Evolutionary conservation across 2,113 vertebrate species (phyloP).

Genomic region (Tupaia chinensis): DNA sequence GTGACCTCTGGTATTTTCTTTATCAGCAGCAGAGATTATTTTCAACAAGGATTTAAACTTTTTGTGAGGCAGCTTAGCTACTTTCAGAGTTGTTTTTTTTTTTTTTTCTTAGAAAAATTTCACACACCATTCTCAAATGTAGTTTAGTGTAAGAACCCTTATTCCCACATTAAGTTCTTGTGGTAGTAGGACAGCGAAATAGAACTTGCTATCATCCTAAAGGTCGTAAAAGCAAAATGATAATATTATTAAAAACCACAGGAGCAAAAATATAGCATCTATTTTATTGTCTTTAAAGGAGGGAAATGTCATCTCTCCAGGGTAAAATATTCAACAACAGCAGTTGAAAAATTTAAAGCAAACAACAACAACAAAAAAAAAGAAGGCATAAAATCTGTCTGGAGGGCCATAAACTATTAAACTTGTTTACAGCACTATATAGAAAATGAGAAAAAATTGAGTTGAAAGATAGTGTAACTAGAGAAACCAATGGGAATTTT

Average conservation of each 20-base stretch:
- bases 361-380: background rate
- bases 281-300: conserved; percentile 46
- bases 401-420: background rate
- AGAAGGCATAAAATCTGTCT: conserved; percentile 27
- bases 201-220: conserved; percentile 6
- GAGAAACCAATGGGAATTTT: conserved; percentile 8
- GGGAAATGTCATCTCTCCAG: background rate
- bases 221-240: conserved; percentile 28
- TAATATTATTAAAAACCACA: conserved; percentile 19
- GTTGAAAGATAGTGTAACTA: conserved; percentile 21
- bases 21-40: conserved; percentile 21
- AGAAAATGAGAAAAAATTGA: conserved; percentile 47
- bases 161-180: background rate
- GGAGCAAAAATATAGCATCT: background rate
- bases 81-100: conserved; percentile 29
- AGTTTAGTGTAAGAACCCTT: background rate
- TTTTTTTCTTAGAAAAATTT: conserved; percentile 18
- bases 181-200: background rate
- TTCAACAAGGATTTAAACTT: background rate
- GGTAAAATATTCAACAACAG: conserved; percentile 38
- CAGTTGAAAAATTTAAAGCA: conserved; percentile 57
- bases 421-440: conserved; percentile 3
- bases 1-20: conserved; percentile 65
- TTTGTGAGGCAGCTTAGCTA: background rate
- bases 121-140: background rate